Evolutionary conservation across 2,888 invertebrate species (phyloP), one percentile per base, ranked within the genome.

Genomic region (Phyllotreta striolata): DNA sequence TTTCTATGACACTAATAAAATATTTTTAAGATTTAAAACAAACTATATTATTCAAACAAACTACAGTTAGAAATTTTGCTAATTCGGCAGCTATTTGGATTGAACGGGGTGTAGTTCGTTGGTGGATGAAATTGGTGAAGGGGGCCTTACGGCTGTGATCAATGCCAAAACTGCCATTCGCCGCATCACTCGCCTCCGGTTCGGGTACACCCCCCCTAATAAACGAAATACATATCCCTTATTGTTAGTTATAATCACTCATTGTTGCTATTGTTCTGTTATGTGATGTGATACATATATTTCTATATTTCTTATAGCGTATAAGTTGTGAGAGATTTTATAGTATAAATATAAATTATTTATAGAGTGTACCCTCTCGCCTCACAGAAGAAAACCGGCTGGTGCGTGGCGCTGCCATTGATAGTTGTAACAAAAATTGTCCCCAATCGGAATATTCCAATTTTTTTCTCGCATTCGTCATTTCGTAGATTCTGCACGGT

Each of bases 191-290:
- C 70, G 73, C 70, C 73, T 69, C 69, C 67, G 66, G 69, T 63
- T 68, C 69, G 65, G 70, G 66, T 70, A 72, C 72, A 71, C 74
- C 71, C 73, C 76, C 76, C 74, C 75, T 77, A 80, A 81, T 81
- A 81, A 24, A 81, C 77, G 73, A 81, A 79, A 82, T 82, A 82
- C 82, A 82, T 82, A 82, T 82, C 82, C 81, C 79, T 80, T 81
- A 81, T 82, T 82, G 82, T 82, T 82, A 82, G 79, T 81, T 81
- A 24, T 24, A 72, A 79, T 77, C 77, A 78, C 80, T 79, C 79
- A 78, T 81, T 82, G 80, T 81, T 81, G 79, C 78, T 80, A 81
- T 81, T 82, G 80, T 82, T 82, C 81, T 82, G 82, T 82, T 82
- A 79, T 79, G 79, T 80, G 78, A 80, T 81, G 80, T 80, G 80